These are phyloP conservation scores for Tubulanus polymorphus DNA, from an alignment of 2,888 invertebrate genomes.

Conservation along the genomic window DNA sequence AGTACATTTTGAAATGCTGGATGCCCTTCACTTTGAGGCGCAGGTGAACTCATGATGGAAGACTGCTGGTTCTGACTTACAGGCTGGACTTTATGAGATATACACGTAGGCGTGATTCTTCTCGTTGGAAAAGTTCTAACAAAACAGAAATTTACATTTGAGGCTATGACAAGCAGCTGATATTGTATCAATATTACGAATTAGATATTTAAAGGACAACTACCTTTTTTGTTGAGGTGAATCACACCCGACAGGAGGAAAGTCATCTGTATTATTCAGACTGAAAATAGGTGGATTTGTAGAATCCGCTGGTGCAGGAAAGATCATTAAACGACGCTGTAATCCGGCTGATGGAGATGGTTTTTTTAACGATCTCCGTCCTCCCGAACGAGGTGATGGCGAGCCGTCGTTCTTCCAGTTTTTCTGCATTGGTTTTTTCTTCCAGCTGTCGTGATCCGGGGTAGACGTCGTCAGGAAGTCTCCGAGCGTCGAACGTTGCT, in stretches of 20 bases:
- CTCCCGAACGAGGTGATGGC: conserved; percentile 20
- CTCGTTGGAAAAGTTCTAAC: no score
- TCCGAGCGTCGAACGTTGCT: conserved; percentile 34
- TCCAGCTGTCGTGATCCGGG: conserved; percentile 23
- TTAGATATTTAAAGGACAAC: no score
- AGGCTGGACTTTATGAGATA: no score
- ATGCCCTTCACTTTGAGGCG: no score
- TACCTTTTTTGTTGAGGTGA: conserved; percentile 3
- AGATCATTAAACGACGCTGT: not conserved
- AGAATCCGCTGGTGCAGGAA: no score
- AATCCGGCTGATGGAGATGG: not conserved
- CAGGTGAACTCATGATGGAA: no score
- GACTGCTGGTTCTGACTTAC: no score
- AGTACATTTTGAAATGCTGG: no score
- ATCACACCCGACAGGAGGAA: conserved; percentile 27
- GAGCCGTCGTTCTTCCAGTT: conserved; percentile 14
- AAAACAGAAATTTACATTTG: no score
- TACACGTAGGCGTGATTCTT: no score
- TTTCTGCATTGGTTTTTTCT: conserved; percentile 25
- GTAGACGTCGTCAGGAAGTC: conserved; percentile 35
- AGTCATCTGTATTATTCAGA: conserved; percentile 29
- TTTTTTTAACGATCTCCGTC: conserved; percentile 1
- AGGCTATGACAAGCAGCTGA: no score
- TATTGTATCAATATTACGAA: no score
- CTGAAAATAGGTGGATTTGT: conserved; percentile 25